These are phyloP conservation scores for Caenorhabditis plicata DNA, from an alignment of 2,888 invertebrate species.

Conservation along the genomic window DNA sequence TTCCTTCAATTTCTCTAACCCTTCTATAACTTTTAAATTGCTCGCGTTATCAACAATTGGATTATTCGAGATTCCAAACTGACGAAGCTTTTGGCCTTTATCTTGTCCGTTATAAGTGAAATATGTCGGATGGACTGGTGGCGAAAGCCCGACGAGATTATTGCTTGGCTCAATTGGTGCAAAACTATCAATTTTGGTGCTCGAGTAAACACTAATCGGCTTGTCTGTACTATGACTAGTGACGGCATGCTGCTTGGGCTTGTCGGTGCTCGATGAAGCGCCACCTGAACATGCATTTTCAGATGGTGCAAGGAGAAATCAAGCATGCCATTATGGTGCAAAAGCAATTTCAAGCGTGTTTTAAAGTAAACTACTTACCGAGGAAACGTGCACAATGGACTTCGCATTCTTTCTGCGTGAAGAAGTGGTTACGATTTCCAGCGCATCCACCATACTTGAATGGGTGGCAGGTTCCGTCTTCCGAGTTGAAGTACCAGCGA, in stretches of 20 bases:
- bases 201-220: slow-evolving; percentile 9
- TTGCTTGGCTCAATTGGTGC: slow-evolving; percentile 24
- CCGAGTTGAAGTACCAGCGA: slow-evolving; percentile 64
- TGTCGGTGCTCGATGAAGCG: too few species aligned
- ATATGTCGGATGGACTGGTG: slow-evolving; percentile 45
- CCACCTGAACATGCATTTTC: slow-evolving; percentile 14
- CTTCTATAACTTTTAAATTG: too few species aligned
- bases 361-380: too few species aligned
- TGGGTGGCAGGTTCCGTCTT: slow-evolving; percentile 56
- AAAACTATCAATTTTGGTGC: slow-evolving; percentile 27
- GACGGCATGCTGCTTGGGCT: slow-evolving; percentile 1
- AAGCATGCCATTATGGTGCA: slow-evolving; percentile 4
- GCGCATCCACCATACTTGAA: slow-evolving; percentile 65
- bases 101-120: slow-evolving; percentile 47
- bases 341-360: background rate
- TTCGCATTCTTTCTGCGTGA: slow-evolving; percentile 62
- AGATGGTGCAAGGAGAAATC: background rate
- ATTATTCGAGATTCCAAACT: slow-evolving; percentile 19
- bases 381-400: slow-evolving; percentile 64
- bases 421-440: slow-evolving; percentile 65
- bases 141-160: slow-evolving; percentile 37
- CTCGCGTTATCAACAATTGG: too few species aligned
- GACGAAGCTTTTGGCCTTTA: slow-evolving; percentile 26
- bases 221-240: background rate
- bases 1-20: too few species aligned